phyloP scores from a whole-genome alignment of 2,797 vertebrate genomes.

The Remorina albescens region DNA sequence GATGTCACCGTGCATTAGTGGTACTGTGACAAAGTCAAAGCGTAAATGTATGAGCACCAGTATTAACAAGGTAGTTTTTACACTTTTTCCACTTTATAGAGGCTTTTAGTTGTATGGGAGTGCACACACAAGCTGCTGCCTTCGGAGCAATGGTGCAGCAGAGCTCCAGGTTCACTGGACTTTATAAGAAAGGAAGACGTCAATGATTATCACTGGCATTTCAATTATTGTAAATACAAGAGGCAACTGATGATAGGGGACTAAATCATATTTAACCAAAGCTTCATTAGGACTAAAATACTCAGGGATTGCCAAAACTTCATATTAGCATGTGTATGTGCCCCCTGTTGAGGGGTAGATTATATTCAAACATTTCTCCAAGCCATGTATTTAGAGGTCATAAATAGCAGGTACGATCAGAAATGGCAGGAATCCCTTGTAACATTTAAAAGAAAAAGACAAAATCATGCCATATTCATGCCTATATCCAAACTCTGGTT shows the following conservation, averaged over 20 bases:
- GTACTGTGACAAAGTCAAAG: slow-evolving; percentile 19
- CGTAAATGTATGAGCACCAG: slow-evolving; percentile 60
- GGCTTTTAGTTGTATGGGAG: slow-evolving; percentile 63
- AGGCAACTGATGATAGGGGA: not conserved
- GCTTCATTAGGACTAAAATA: slow-evolving; percentile 1
- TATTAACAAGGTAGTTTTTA: slow-evolving; percentile 62
- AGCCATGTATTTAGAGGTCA: slow-evolving; percentile 35
- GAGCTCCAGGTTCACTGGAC: slow-evolving; percentile 29
- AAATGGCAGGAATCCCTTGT: slow-evolving; percentile 34
- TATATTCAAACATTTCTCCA: slow-evolving; percentile 15
- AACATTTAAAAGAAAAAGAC: slow-evolving; percentile 36
- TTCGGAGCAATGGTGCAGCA: slow-evolving; percentile 33
- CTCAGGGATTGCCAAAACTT: slow-evolving; percentile 25
- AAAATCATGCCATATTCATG: slow-evolving; percentile 29
- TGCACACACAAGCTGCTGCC: slow-evolving; percentile 43
- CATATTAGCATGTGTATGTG: not conserved
- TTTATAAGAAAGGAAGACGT: slow-evolving; percentile 52
- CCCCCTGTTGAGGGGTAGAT: slow-evolving; percentile 7
- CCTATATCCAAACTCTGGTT: slow-evolving; percentile 24
- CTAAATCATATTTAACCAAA: slow-evolving; percentile 13
- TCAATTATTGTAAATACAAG: slow-evolving; percentile 5
- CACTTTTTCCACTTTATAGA: slow-evolving; percentile 52
- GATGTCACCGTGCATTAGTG: slow-evolving; percentile 25
- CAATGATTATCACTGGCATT: slow-evolving; percentile 51
- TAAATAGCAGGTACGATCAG: slow-evolving; percentile 46